Percentiles rank a stretch among this genome's conserved stretches.
Conservation (phyloP, 2,113 vertebrate genomes). For the Formicarius rufipectus region DNA sequence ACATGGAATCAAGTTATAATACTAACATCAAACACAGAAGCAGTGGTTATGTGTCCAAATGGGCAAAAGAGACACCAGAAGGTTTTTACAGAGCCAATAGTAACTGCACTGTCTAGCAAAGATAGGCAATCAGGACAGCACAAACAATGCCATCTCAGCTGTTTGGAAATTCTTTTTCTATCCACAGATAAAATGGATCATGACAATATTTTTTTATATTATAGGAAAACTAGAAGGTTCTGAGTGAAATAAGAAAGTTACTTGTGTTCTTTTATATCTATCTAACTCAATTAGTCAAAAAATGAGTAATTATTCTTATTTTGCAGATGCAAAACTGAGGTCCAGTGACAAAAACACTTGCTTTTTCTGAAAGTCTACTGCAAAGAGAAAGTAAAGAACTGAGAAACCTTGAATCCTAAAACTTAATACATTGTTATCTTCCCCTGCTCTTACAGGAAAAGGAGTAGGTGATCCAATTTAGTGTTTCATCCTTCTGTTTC, state of each 20-base stretch:
- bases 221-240: not conserved
- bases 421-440: not conserved
- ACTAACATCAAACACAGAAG: constrained; percentile 21
- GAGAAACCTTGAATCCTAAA: not conserved
- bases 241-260: not conserved
- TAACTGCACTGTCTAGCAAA: not conserved
- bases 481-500: not conserved
- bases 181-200: not conserved
- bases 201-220: not conserved
- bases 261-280: not conserved
- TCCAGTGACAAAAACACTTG: not conserved
- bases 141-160: not conserved
- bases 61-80: not conserved
- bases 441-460: not conserved
- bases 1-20: not conserved
- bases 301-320: not conserved
- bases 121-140: not conserved
- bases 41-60: not conserved
- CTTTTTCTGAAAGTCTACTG: not conserved
- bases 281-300: not conserved
- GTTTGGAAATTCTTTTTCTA: not conserved
- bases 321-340: not conserved
- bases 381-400: not conserved
- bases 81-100: not conserved
- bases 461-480: not conserved